A percentile compares a stretch with the other conserved stretches of the same genome.
These are phyloP conservation scores for Ophioninae sp. DNA, from an alignment of 2,888 invertebrate genomes.

Conservation along the genomic window DNA sequence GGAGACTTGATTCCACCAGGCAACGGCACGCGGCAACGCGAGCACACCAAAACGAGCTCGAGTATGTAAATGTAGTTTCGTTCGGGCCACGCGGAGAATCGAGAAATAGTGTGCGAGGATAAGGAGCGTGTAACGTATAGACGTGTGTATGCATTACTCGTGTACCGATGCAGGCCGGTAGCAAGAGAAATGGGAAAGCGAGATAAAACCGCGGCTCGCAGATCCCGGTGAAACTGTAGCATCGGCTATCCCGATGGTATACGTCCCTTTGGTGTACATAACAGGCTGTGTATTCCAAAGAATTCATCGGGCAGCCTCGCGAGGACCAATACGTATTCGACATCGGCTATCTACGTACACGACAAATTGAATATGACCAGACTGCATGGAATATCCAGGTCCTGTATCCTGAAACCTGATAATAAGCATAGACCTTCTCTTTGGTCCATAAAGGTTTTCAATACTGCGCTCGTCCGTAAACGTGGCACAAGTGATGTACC, in stretches of 20 bases:
- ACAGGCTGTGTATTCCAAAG: slow-evolving; percentile 45
- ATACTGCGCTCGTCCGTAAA: background rate
- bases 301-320: slow-evolving; percentile 45
- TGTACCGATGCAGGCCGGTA: slow-evolving; percentile 31
- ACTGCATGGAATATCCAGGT: slow-evolving; percentile 23
- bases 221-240: slow-evolving; percentile 50
- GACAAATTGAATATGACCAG: slow-evolving; percentile 57
- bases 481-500: background rate
- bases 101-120: slow-evolving; percentile 44
- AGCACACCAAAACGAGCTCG: slow-evolving; percentile 51
- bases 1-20: slow-evolving; percentile 53
- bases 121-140: slow-evolving; percentile 18
- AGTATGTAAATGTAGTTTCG: slow-evolving; percentile 57
- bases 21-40: slow-evolving; percentile 33
- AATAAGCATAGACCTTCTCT: background rate
- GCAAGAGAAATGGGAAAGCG: slow-evolving; percentile 49
- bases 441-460: background rate
- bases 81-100: slow-evolving; percentile 47
- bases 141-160: background rate
- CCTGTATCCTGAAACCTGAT: slow-evolving; percentile 7
- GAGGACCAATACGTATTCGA: slow-evolving; percentile 55
- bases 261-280: slow-evolving; percentile 4
- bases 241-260: slow-evolving; percentile 16
- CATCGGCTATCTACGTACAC: slow-evolving; percentile 43
- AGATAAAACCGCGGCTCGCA: slow-evolving; percentile 46